Conservation (phyloP, 2,797 vertebrate species). For the Eremophila alpestris region DNA sequence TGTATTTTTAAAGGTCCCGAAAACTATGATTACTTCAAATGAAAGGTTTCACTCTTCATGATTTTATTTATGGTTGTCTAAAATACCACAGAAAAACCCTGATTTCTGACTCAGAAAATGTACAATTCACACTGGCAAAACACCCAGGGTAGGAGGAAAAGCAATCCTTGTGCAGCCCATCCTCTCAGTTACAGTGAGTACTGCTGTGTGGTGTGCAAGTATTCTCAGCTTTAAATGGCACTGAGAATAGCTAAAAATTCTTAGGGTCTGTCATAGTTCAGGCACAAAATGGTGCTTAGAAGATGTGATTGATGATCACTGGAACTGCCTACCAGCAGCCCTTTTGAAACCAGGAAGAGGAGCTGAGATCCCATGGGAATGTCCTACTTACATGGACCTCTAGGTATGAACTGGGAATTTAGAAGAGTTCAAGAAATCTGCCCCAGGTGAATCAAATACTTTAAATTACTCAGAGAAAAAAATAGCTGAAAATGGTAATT, state of each 20-base stretch:
- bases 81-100: neutral
- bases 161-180: neutral
- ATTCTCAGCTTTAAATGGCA: neutral
- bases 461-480: neutral
- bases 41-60: neutral
- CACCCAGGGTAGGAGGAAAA: neutral
- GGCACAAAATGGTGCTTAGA: neutral
- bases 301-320: neutral
- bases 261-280: neutral
- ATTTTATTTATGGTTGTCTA: neutral
- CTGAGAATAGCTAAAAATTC: neutral
- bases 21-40: neutral
- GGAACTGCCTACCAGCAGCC: neutral
- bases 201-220: rapidly evolving
- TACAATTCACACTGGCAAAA: neutral
- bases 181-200: neutral
- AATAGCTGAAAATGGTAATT: neutral
- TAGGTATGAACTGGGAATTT: neutral
- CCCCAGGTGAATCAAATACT: neutral
- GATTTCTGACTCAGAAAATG: neutral
- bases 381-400: neutral
- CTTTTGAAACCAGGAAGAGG: neutral
- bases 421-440: neutral
- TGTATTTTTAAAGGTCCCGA: neutral
- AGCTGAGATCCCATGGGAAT: neutral